phyloP scores from a whole-genome alignment of 1,140 invertebrate genomes.

The Nilaparvata lugens region DNA sequence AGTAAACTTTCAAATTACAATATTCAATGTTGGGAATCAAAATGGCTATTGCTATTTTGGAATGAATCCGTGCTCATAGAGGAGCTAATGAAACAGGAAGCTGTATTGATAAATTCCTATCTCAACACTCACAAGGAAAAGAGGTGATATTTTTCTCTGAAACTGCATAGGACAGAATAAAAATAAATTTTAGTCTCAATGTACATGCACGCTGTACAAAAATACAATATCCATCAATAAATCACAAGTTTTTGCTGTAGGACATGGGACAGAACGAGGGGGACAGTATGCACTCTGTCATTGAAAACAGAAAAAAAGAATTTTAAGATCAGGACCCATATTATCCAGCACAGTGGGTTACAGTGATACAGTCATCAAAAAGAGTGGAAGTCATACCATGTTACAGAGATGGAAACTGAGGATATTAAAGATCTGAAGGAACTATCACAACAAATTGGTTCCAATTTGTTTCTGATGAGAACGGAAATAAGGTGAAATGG shows the following conservation, averaged over 20 bases:
- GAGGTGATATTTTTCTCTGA: conserved; percentile 33
- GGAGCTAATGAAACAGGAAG: conserved; percentile 37
- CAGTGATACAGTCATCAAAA: too few relatives aligned
- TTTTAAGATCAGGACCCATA: too few relatives aligned
- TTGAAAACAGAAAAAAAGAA: conserved; percentile 29
- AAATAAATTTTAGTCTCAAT: conserved; percentile 32
- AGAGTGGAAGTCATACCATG: too few relatives aligned
- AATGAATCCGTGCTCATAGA: conserved; percentile 34
- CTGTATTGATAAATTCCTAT: conserved; percentile 31
- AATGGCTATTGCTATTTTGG: conserved; percentile 36
- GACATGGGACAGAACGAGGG: conserved; percentile 14
- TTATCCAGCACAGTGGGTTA: too few relatives aligned
- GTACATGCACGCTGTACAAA: conserved; percentile 27
- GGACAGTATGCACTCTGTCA: conserved; percentile 17
- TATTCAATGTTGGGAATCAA: conserved; percentile 20
- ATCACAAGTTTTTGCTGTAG: conserved; percentile 10
- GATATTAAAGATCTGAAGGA: too few relatives aligned
- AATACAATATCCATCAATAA: conserved; percentile 15
- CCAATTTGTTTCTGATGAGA: too few relatives aligned
- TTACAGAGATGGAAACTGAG: too few relatives aligned
- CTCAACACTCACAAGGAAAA: not conserved
- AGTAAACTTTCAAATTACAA: too few relatives aligned
- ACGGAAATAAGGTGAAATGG: too few relatives aligned
- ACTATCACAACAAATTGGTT: too few relatives aligned
- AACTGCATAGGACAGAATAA: conserved; percentile 35